These are phyloP conservation scores for Luehdorfia chinensis DNA, from an alignment of 1,140 invertebrate species.

Conservation along the genomic window DNA sequence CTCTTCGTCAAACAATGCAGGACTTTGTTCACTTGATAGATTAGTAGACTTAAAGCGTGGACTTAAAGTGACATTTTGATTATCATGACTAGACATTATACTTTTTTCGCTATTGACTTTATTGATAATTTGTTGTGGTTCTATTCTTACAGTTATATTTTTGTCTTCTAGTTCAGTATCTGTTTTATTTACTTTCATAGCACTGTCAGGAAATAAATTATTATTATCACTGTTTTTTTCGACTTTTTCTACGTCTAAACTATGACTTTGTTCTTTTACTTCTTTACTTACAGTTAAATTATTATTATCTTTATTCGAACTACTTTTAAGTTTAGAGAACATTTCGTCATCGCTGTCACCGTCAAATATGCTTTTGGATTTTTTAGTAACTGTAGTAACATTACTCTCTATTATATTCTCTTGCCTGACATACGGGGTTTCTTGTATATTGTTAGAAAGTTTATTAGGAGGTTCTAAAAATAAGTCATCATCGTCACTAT, in stretches of 20 bases:
- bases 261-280: slow-evolving; percentile 6
- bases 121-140: slow-evolving; percentile 4
- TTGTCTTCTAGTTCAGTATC: not conserved
- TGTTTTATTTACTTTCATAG: no score
- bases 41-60: not conserved
- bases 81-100: not conserved
- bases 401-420: slow-evolving; percentile 11
- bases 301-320: not conserved
- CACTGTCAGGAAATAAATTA: no score
- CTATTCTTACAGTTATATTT: slow-evolving; percentile 1
- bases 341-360: slow-evolving; percentile 41
- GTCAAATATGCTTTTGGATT: slow-evolving; percentile 49
- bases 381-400: slow-evolving; percentile 11
- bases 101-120: not conserved
- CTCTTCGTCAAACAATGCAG: slow-evolving; percentile 43
- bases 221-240: slow-evolving; percentile 14
- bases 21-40: slow-evolving; percentile 27
- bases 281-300: slow-evolving; percentile 13
- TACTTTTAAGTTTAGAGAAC: slow-evolving; percentile 23
- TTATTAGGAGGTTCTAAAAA: slow-evolving; percentile 22
- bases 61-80: not conserved
- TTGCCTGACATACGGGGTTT: slow-evolving; percentile 6
- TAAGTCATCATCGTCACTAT: slow-evolving; percentile 43
- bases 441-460: slow-evolving; percentile 11
- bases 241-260: slow-evolving; percentile 3